Percentiles rank a stretch among this genome's conserved stretches.
Evolutionary conservation across 2,888 invertebrate species (phyloP).

Genomic region (Quadroppia sp.): DNA sequence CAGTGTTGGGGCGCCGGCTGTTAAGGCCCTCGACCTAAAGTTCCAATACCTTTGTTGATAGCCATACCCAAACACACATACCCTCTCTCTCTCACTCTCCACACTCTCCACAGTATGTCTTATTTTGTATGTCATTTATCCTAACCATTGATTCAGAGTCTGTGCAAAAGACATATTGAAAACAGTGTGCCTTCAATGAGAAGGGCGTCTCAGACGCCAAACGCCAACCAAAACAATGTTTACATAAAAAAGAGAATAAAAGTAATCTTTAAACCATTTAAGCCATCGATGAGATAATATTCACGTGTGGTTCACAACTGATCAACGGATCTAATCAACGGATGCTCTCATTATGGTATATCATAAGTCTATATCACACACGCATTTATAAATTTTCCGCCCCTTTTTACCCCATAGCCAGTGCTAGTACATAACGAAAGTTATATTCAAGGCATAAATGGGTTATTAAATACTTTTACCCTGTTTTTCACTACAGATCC

Average conservation of each 20-base stretch:
- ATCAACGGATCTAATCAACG: neutral
- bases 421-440: too few relatives aligned
- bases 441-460: neutral
- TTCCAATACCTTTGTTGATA: neutral
- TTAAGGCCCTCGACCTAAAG: neutral
- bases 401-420: neutral
- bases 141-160: conserved; percentile 18
- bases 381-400: neutral
- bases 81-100: too few relatives aligned
- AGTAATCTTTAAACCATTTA: neutral
- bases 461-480: too few relatives aligned
- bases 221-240: too few relatives aligned
- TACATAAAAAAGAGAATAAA: too few relatives aligned
- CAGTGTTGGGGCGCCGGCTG: neutral
- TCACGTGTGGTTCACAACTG: neutral
- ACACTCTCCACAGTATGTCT: neutral
- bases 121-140: conserved; percentile 15
- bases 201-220: conserved; percentile 18
- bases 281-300: neutral
- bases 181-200: neutral
- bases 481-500: too few relatives aligned
- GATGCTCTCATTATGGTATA: neutral
- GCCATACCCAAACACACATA: too few relatives aligned
- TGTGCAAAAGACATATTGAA: conserved; percentile 2
- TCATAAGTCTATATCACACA: neutral